Percentiles rank a stretch among this genome's conserved stretches.
These are phyloP conservation scores for Drosophila prosaltans DNA, from an alignment of 1,140 invertebrate species.

Conservation along the genomic window DNA sequence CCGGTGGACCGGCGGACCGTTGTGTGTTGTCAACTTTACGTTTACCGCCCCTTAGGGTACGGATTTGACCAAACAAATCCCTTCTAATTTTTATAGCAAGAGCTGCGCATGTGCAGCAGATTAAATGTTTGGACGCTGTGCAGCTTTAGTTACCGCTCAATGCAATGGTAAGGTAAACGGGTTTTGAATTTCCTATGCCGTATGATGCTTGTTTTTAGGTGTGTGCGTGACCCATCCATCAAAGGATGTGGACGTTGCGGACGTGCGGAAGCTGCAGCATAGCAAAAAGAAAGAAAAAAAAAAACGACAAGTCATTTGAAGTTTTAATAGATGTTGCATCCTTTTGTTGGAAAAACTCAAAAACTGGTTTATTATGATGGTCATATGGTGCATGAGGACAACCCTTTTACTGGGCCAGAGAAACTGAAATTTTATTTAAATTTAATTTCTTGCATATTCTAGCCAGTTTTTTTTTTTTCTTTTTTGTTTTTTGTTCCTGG, in stretches of 20 bases:
- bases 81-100: conserved; percentile 55
- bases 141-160: conserved; percentile 55
- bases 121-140: conserved; percentile 67
- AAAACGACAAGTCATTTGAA: conserved; percentile 74
- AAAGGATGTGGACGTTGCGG: conserved; percentile 45
- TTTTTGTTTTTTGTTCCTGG: background rate
- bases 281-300: conserved; percentile 55
- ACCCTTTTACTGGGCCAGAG: conserved; percentile 42
- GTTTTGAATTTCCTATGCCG: conserved; percentile 73
- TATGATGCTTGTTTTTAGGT: conserved; percentile 36
- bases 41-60: conserved; percentile 64
- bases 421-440: conserved; percentile 60
- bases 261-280: conserved; percentile 55
- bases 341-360: conserved; percentile 55
- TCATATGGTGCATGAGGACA: conserved; percentile 34
- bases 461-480: conserved; percentile 37
- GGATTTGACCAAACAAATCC: conserved; percentile 80
- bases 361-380: conserved; percentile 59
- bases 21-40: conserved; percentile 31
- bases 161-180: conserved; percentile 47
- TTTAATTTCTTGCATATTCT: conserved; percentile 38
- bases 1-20: background rate
- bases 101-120: conserved; percentile 67
- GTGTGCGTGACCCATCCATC: conserved; percentile 68
- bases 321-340: conserved; percentile 77